A percentile compares a stretch with the other conserved stretches of the same genome.
phyloP scores from a whole-genome alignment of 23 tunicate species.

The Styela clava region DNA sequence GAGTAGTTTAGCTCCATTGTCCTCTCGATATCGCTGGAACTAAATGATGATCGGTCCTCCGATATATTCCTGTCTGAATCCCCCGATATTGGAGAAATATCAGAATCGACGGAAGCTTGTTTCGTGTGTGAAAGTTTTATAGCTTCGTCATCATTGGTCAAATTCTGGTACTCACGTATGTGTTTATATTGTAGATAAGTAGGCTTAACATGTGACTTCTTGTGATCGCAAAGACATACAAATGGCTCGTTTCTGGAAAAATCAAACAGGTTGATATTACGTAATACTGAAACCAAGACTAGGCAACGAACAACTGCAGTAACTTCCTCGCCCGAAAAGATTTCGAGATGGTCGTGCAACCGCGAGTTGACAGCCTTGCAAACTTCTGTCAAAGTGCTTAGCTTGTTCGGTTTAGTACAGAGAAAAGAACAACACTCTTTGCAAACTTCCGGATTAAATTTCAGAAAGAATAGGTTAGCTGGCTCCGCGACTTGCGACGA shows the following conservation, averaged over 20 bases:
- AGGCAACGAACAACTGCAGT: constrained; percentile 27
- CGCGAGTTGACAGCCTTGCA: constrained; percentile 1
- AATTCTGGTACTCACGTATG: too few relatives aligned
- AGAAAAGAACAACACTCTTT: constrained; percentile 14
- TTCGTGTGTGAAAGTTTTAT: not conserved
- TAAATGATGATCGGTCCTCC: not conserved
- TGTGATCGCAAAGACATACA: constrained; percentile 22
- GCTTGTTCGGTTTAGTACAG: constrained; percentile 8
- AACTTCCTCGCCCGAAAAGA: constrained; percentile 25
- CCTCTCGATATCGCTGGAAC: not conserved
- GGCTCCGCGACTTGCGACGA: not conserved
- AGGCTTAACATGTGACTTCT: not conserved
- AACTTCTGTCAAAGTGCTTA: constrained; percentile 8
- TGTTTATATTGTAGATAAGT: too few relatives aligned
- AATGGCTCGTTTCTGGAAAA: constrained; percentile 27
- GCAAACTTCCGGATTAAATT: constrained; percentile 17
- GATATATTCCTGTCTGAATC: not conserved
- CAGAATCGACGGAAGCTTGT: not conserved
- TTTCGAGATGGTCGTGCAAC: constrained; percentile 10
- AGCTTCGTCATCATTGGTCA: not conserved
- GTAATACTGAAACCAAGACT: constrained; percentile 27
- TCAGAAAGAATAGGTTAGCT: constrained; percentile 6
- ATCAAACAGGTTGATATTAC: constrained; percentile 35
- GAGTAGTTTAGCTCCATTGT: not conserved
- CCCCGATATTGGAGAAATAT: not conserved